Evolutionary conservation across 2,797 vertebrate genomes (phyloP).

Genomic region (Pachyuromys duprasi): DNA sequence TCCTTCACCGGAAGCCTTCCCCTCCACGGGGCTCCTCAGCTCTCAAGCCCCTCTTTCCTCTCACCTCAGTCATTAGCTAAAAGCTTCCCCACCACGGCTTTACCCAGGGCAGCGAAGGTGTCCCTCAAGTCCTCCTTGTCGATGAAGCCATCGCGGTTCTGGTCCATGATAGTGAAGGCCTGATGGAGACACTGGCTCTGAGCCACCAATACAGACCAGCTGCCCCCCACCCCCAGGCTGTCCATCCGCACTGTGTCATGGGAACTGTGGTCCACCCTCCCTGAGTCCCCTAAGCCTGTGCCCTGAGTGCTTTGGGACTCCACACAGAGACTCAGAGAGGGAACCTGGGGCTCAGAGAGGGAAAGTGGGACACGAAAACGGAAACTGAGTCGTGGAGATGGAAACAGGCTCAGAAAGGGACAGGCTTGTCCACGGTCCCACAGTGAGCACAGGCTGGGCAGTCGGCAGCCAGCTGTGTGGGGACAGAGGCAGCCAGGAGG

Average conservation of each 20-base stretch:
- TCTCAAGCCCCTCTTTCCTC: fast-evolving
- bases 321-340: not conserved
- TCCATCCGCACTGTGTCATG: not conserved
- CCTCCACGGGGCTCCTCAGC: fast-evolving
- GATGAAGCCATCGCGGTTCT: slow-evolving; percentile 95
- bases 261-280: not conserved
- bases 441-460: not conserved
- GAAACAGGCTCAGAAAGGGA: not conserved
- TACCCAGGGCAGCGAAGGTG: slow-evolving; percentile 92
- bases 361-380: not conserved
- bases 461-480: not conserved
- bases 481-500: fast-evolving
- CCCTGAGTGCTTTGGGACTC: not conserved
- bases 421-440: not conserved
- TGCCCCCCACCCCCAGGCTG: no score
- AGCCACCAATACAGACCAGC: not conserved
- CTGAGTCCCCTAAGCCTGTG: not conserved
- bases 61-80: fast-evolving
- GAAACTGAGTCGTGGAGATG: not conserved
- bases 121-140: slow-evolving; percentile 94
- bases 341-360: not conserved
- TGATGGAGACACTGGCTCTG: slow-evolving; percentile 73
- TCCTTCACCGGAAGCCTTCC: not conserved
- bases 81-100: not conserved
- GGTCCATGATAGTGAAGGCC: slow-evolving; percentile 96